Conservation (phyloP, 2,888 invertebrate species). For the Trachelus iudaicus region DNA sequence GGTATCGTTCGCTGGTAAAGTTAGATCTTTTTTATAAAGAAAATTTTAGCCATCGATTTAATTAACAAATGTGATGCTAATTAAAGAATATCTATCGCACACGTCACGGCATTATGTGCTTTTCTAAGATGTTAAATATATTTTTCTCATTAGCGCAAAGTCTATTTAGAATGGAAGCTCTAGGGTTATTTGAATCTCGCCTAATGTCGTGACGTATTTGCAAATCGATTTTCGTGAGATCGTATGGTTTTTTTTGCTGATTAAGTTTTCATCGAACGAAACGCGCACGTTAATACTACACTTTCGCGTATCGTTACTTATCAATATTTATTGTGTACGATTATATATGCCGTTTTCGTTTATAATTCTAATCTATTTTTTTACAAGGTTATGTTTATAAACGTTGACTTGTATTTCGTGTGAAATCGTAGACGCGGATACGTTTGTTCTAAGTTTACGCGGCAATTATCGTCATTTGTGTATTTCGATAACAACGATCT, state of each 20-base stretch:
- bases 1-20: not conserved
- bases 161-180: not conserved
- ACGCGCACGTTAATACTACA: not conserved
- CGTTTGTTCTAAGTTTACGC: not conserved
- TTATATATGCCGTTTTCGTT: not conserved
- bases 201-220: not conserved
- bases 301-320: not conserved
- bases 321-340: not conserved
- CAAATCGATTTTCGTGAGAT: not conserved
- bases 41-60: not conserved
- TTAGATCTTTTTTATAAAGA: not conserved
- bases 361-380: not conserved
- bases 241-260: not conserved
- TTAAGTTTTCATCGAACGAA: not conserved
- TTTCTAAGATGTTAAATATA: not conserved
- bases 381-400: not conserved
- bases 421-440: not conserved
- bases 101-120: not conserved
- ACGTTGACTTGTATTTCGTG: not conserved
- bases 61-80: not conserved
- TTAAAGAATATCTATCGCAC: not conserved
- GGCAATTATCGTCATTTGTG: not conserved
- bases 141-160: not conserved
- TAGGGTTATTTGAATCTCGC: not conserved
- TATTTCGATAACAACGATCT: not conserved